Percentiles rank a stretch among this genome's conserved stretches.
Conservation (phyloP, 2,888 invertebrate genomes). For the Sialis fuliginosa region DNA sequence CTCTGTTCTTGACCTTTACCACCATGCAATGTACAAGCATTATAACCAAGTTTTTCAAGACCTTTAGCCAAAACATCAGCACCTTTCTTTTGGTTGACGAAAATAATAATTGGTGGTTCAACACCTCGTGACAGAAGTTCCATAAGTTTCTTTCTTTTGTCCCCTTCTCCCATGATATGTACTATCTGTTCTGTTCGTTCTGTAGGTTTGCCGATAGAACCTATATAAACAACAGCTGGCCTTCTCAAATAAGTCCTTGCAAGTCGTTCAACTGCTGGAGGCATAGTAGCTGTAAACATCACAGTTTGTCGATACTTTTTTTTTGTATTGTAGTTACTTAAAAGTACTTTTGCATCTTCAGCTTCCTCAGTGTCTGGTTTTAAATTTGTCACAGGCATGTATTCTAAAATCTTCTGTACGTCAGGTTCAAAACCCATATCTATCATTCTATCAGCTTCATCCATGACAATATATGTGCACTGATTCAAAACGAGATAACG, state of each 20-base stretch:
- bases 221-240: conserved; percentile 95
- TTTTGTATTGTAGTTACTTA: conserved; percentile 88
- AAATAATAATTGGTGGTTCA: conserved; percentile 96
- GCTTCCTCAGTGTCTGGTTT: conserved; percentile 98
- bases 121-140: conserved; percentile 79
- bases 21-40: conserved; percentile 94
- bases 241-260: conserved; percentile 87
- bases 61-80: conserved; percentile 96
- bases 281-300: conserved; percentile 99
- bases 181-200: conserved; percentile 97
- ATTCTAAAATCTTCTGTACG: conserved; percentile 94
- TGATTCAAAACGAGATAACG: conserved; percentile 90
- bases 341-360: conserved; percentile 77
- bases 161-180: conserved; percentile 85
- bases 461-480: conserved; percentile 93
- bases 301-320: conserved; percentile 98
- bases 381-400: conserved; percentile 93
- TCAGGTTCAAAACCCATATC: conserved; percentile 99
- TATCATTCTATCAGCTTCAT: conserved; percentile 98
- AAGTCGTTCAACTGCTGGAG: conserved; percentile 89
- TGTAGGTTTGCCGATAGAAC: conserved; percentile 90
- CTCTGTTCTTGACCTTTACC: conserved; percentile 99
- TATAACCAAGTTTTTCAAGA: conserved; percentile 90
- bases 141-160: conserved; percentile 91
- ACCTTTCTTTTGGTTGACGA: conserved; percentile 99